These are phyloP conservation scores for Odontophorus gujanensis DNA, from an alignment of 2,113 vertebrate species.

Conservation along the genomic window DNA sequence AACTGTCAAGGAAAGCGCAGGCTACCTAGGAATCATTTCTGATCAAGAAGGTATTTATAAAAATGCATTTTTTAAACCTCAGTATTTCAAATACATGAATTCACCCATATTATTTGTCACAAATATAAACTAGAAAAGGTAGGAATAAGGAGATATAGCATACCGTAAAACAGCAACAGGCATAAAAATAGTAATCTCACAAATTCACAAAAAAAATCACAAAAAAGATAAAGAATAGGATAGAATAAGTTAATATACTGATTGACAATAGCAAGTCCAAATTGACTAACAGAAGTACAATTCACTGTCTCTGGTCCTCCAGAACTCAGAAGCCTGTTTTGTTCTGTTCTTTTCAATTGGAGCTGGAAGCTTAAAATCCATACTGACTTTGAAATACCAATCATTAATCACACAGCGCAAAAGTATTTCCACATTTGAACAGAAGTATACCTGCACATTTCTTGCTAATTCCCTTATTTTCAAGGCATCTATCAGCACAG, in stretches of 20 bases:
- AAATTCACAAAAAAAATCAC: not conserved
- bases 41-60: not conserved
- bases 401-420: not conserved
- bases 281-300: not conserved
- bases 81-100: not conserved
- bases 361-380: not conserved
- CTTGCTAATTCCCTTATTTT: not conserved
- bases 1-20: not conserved
- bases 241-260: not conserved
- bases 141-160: not conserved
- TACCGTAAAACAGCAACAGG: not conserved
- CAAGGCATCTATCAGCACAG: not conserved
- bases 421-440: not conserved
- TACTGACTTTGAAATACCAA: not conserved
- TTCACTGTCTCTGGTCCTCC: fast-evolving
- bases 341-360: not conserved
- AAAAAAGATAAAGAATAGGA: not conserved
- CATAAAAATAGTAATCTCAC: not conserved
- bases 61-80: fast-evolving
- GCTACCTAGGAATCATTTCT: not conserved
- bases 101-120: not conserved
- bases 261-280: not conserved
- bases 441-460: not conserved
- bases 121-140: not conserved
- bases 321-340: not conserved